Evolutionary conservation across 2,113 vertebrate species (phyloP).

Genomic region (Peromyscus leucopus): DNA sequence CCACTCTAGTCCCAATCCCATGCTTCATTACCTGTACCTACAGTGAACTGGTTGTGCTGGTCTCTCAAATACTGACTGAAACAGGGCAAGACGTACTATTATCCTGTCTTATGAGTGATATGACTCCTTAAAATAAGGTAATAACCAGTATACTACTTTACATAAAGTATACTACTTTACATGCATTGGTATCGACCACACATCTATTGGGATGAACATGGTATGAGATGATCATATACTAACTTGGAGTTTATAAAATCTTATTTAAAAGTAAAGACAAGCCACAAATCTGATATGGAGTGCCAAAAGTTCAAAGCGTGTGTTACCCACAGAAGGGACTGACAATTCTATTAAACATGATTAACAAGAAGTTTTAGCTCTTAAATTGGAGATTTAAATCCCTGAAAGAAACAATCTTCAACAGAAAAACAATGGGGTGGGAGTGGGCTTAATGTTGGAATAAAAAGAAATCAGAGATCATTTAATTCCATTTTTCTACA

Average conservation of each 20-base stretch:
- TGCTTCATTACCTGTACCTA: neutral
- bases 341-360: constrained; percentile 7
- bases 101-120: neutral
- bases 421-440: neutral
- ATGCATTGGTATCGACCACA: neutral
- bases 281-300: neutral
- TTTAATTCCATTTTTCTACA: neutral
- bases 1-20: neutral
- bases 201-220: neutral
- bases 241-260: constrained; percentile 2
- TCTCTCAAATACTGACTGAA: neutral
- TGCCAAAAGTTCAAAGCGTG: neutral
- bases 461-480: neutral
- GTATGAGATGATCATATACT: neutral
- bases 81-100: neutral
- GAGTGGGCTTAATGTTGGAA: neutral
- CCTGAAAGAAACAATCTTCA: neutral
- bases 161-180: neutral
- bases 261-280: neutral
- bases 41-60: neutral
- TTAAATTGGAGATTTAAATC: neutral
- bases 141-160: neutral
- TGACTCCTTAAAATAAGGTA: neutral
- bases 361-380: neutral
- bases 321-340: neutral